Evolutionary conservation across 2,888 invertebrate genomes (phyloP).

Genomic region (Kryphioiulus occultus): DNA sequence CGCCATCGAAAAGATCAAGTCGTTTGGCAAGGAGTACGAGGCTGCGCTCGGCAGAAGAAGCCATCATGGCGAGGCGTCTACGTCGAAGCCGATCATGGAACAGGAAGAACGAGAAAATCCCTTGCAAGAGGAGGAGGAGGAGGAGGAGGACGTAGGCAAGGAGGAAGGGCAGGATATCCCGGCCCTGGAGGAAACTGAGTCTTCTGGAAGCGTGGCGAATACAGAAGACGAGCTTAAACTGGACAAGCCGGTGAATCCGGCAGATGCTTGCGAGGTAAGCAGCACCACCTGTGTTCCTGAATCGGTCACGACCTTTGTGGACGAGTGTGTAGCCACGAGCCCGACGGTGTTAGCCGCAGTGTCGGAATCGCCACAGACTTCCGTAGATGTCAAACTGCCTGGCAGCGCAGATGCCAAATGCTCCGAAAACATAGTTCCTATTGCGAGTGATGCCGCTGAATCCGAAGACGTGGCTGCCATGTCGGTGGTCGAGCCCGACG

Average conservation of each 20-base stretch:
- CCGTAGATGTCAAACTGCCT: neutral
- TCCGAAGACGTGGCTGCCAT: neutral
- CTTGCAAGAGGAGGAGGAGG: neutral
- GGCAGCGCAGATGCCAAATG: neutral
- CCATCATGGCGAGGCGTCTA: neutral
- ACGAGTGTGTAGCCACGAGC: neutral
- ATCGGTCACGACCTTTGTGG: neutral
- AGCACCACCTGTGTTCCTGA: neutral
- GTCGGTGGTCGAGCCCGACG: neutral
- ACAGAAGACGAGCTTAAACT: neutral
- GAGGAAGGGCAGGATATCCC: neutral
- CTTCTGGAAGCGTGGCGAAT: neutral
- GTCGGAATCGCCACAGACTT: neutral
- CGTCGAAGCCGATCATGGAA: neutral
- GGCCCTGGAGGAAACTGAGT: neutral
- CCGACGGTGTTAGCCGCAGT: neutral
- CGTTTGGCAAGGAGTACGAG: constrained; percentile 8
- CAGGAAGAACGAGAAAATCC: neutral
- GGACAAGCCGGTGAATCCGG: neutral
- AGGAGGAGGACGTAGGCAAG: neutral
- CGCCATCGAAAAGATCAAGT: constrained; percentile 14
- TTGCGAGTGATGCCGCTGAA: neutral
- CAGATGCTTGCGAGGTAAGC: neutral
- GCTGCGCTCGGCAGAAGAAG: neutral
- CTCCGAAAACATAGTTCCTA: neutral